These are phyloP conservation scores for Lacerta agilis DNA, from an alignment of 2,797 vertebrate species.

Conservation along the genomic window DNA sequence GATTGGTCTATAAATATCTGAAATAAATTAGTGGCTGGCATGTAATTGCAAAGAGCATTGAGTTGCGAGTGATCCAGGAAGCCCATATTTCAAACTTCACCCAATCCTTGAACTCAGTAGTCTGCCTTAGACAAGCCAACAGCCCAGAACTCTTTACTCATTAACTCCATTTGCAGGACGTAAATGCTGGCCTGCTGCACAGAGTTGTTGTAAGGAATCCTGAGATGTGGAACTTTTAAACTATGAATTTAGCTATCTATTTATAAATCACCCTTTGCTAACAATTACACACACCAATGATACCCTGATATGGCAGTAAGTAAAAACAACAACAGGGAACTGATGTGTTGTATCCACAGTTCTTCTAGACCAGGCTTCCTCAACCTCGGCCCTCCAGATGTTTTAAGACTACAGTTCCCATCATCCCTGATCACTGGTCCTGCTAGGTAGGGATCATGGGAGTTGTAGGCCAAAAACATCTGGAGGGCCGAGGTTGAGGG, in stretches of 20 bases:
- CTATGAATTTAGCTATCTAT: not conserved
- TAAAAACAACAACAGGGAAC: not conserved
- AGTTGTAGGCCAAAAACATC: too few species aligned
- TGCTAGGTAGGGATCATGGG: too few species aligned
- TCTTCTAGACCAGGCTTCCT: too few species aligned
- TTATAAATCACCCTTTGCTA: not conserved
- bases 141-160: not conserved
- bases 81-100: not conserved
- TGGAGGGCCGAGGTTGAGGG: too few species aligned
- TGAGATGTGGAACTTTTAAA: not conserved
- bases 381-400: too few species aligned
- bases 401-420: too few species aligned
- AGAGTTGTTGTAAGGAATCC: not conserved
- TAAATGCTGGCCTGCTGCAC: not conserved
- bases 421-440: too few species aligned
- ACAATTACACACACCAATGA: not conserved
- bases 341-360: not conserved
- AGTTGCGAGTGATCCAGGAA: slow-evolving; percentile 6
- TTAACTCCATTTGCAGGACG: not conserved
- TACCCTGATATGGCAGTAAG: not conserved
- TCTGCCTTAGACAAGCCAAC: not conserved
- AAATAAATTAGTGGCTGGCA: slow-evolving; percentile 17
- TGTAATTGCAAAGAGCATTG: not conserved
- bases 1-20: slow-evolving; percentile 14
- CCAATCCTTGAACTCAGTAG: not conserved